Base-by-base conservation (phyloP, 1,140 invertebrate species). In the Aphaenogaster rudis region DNA sequence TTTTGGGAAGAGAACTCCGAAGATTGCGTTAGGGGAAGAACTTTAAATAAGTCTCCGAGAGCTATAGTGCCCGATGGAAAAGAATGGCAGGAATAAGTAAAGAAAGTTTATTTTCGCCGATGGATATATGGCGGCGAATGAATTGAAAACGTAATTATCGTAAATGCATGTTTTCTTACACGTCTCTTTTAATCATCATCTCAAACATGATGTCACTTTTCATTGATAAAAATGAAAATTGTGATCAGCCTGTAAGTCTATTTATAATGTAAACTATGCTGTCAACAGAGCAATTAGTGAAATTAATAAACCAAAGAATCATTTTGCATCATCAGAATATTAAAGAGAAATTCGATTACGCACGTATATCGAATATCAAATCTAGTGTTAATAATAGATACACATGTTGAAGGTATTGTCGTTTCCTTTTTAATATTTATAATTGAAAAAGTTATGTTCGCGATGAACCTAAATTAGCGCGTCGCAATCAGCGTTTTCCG, bases 31-130 rank as follows among this genome's bases (percentile, higher is more conserved):
- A 0, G 42, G n/a, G 50, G 36, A 82, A 42, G n/a, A 45, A 66
- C 64, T 81, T 81, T 57, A 72, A 81, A 71, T 57, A 71, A 57
- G n/a, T 9, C n/a, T 52, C 48, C n/a, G n/a, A 67, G n/a, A 54
- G 33, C 36, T 52, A 67, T 21, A 36, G 42, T 7, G 4, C 2
- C 13, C n/a, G 33, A 33, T 77, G 15, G 39, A 61, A 54, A 80
- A 80, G 45, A 42, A 67, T 33, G 15, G 57, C 39, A 64, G n/a
- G 13, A 28, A 66, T 66, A 50, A 3, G 1, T 0, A 11, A 36
- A n/a, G 8, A 36, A 64, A 33, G 2, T 69, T 82, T 72, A 71
- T 48, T 45, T 33, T 61, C 11, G 13, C 11, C 0, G 9, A n/a
- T 15, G 36, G 33, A 48, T 63, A 64, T 48, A 42, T 17, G 28